Evolutionary conservation across 2,888 invertebrate species (phyloP).

Genomic region (Hedychridium roseum): DNA sequence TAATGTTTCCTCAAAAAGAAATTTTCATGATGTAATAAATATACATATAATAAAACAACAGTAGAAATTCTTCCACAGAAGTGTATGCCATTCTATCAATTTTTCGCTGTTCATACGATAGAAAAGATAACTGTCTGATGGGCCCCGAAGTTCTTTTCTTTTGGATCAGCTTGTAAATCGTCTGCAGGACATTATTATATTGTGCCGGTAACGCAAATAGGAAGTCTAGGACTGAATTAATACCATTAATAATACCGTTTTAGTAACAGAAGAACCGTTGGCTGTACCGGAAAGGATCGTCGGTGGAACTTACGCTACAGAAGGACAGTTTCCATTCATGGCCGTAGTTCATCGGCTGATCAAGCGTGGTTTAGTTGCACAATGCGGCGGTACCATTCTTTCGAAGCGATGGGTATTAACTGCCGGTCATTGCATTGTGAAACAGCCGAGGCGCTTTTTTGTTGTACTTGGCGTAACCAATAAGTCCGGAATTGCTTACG

Average conservation of each 20-base stretch:
- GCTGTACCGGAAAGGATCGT: slow-evolving; percentile 22
- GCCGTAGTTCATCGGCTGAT: slow-evolving; percentile 35
- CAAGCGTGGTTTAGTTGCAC: slow-evolving; percentile 12
- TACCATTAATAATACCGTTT: too few relatives aligned
- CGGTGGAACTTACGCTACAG: slow-evolving; percentile 29
- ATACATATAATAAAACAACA: slow-evolving; percentile 93
- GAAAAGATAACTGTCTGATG: too few relatives aligned
- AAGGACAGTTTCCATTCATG: slow-evolving; percentile 43
- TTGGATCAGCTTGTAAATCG: too few relatives aligned
- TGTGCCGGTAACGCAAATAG: too few relatives aligned
- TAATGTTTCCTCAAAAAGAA: slow-evolving; percentile 32
- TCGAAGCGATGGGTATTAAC: slow-evolving; percentile 43
- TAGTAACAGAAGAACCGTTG: too few relatives aligned
- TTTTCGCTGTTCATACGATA: too few relatives aligned
- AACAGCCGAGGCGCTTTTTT: slow-evolving; percentile 20
- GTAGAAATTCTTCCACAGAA: too few relatives aligned
- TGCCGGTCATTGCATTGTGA: slow-evolving; percentile 39
- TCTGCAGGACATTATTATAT: too few relatives aligned
- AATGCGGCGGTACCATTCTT: slow-evolving; percentile 44
- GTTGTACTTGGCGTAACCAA: slow-evolving; percentile 36
- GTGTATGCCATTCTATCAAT: too few relatives aligned
- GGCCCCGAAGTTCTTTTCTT: too few relatives aligned
- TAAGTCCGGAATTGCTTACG: slow-evolving; percentile 29
- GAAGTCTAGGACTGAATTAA: too few relatives aligned
- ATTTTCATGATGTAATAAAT: slow-evolving; percentile 75